These are phyloP conservation scores for Drosophila ohnishii DNA, from an alignment of 1,140 invertebrate species.

Conservation along the genomic window DNA sequence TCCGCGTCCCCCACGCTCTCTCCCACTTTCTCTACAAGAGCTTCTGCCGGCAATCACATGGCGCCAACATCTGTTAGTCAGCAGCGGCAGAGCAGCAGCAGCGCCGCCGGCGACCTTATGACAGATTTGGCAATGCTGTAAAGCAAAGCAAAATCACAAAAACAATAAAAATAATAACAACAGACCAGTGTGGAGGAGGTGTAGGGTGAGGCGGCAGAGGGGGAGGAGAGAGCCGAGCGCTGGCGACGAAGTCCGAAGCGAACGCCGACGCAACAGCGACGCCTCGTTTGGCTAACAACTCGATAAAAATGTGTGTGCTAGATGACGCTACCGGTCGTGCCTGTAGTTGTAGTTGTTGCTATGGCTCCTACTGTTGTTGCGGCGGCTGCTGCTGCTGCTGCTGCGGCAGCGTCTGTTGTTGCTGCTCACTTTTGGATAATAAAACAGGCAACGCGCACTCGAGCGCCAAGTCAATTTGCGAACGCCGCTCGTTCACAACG, in stretches of 20 bases:
- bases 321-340: slow-evolving; percentile 71
- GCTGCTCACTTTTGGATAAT: slow-evolving; percentile 79
- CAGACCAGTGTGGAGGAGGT: neutral
- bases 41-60: slow-evolving; percentile 32
- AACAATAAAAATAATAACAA: slow-evolving; percentile 39
- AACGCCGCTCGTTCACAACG: slow-evolving; percentile 74
- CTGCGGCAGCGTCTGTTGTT: slow-evolving; percentile 42
- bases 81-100: slow-evolving; percentile 48
- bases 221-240: slow-evolving; percentile 5
- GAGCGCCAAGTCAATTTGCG: slow-evolving; percentile 81
- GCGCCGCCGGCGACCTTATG: slow-evolving; percentile 40
- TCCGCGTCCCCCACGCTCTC: neutral
- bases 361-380: slow-evolving; percentile 20
- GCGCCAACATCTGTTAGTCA: slow-evolving; percentile 46
- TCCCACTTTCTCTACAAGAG: slow-evolving; percentile 8
- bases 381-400: slow-evolving; percentile 24
- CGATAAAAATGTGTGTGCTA: slow-evolving; percentile 77
- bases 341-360: slow-evolving; percentile 29
- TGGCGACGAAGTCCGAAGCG: slow-evolving; percentile 23
- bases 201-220: neutral
- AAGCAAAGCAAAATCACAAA: slow-evolving; percentile 31
- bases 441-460: slow-evolving; percentile 80
- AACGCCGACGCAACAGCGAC: slow-evolving; percentile 49
- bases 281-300: slow-evolving; percentile 63
- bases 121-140: slow-evolving; percentile 68